A percentile compares a stretch with the other conserved stretches of the same genome.
Conservation (phyloP, 2,797 vertebrate species). For the Acanthurus leucopareius region DNA sequence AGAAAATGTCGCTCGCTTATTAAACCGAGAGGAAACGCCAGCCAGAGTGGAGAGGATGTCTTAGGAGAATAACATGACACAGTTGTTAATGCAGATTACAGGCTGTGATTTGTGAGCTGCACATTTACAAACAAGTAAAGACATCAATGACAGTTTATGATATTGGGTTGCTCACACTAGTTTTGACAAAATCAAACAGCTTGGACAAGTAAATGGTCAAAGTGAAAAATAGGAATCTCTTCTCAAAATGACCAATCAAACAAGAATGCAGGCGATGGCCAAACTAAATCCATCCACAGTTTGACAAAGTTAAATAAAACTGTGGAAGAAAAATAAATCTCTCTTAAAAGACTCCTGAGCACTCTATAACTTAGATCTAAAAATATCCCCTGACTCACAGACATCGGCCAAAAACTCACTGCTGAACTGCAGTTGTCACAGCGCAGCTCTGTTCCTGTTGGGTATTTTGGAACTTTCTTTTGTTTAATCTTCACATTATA, state of each 20-base stretch:
- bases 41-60: conserved; percentile 24
- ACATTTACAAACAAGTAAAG: conserved; percentile 27
- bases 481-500: conserved; percentile 53
- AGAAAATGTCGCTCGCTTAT: conserved; percentile 54
- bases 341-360: conserved; percentile 50
- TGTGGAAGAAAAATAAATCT: conserved; percentile 28
- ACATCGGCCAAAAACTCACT: conserved; percentile 63
- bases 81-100: conserved; percentile 25
- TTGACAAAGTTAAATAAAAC: conserved; percentile 48
- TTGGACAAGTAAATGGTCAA: conserved; percentile 1
- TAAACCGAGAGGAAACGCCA: conserved; percentile 41
- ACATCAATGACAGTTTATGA: conserved; percentile 14
- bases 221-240: neutral
- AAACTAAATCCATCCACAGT: conserved; percentile 38
- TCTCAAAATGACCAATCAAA: conserved; percentile 8
- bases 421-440: conserved; percentile 52
- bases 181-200: conserved; percentile 32
- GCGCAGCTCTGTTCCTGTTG: conserved; percentile 27
- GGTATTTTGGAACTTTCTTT: conserved; percentile 52
- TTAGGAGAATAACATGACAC: conserved; percentile 25
- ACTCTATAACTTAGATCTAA: conserved; percentile 72
- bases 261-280: neutral
- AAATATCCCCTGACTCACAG: conserved; percentile 78
- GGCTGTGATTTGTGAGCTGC: conserved; percentile 13
- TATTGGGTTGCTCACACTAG: neutral